A percentile compares a stretch with the other conserved stretches of the same genome.
These are phyloP conservation scores for Dinocampus coccinellae DNA, from an alignment of 2,888 invertebrate species.

Conservation along the genomic window DNA sequence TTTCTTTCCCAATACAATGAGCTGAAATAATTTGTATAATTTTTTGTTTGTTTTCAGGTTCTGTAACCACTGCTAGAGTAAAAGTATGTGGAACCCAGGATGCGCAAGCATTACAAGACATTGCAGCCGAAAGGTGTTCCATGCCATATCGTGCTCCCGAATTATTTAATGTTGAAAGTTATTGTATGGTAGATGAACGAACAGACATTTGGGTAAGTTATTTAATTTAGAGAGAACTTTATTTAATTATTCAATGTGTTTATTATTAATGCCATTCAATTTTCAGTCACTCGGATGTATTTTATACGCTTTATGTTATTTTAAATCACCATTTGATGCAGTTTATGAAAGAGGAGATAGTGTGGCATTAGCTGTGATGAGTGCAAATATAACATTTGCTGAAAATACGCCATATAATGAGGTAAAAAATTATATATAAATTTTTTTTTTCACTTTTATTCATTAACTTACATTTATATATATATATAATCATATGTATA, in stretches of 20 bases:
- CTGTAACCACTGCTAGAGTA: slow-evolving; percentile 76
- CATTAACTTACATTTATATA: no score
- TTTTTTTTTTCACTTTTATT: neutral
- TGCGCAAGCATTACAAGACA: slow-evolving; percentile 81
- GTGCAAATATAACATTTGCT: slow-evolving; percentile 81
- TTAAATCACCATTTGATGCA: slow-evolving; percentile 87
- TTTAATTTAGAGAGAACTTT: slow-evolving; percentile 16
- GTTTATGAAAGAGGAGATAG: slow-evolving; percentile 89
- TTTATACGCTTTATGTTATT: slow-evolving; percentile 87
- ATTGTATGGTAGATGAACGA: slow-evolving; percentile 84
- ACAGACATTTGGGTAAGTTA: slow-evolving; percentile 86
- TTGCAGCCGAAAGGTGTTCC: slow-evolving; percentile 86
- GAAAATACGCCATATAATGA: slow-evolving; percentile 77
- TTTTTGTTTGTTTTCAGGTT: slow-evolving; percentile 69
- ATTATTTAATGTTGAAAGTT: slow-evolving; percentile 86
- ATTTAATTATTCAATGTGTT: slow-evolving; percentile 57
- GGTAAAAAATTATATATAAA: slow-evolving; percentile 56
- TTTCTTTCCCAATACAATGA: neutral
- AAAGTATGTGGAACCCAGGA: slow-evolving; percentile 78
- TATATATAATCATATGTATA: neutral
- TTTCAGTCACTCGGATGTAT: slow-evolving; percentile 85
- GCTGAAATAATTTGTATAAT: neutral
- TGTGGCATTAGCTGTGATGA: slow-evolving; percentile 86
- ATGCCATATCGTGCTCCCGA: slow-evolving; percentile 93
- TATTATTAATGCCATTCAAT: no score